Base-by-base conservation (phyloP, 2,888 invertebrate genomes). In the Parnassius mnemosyne region DNA sequence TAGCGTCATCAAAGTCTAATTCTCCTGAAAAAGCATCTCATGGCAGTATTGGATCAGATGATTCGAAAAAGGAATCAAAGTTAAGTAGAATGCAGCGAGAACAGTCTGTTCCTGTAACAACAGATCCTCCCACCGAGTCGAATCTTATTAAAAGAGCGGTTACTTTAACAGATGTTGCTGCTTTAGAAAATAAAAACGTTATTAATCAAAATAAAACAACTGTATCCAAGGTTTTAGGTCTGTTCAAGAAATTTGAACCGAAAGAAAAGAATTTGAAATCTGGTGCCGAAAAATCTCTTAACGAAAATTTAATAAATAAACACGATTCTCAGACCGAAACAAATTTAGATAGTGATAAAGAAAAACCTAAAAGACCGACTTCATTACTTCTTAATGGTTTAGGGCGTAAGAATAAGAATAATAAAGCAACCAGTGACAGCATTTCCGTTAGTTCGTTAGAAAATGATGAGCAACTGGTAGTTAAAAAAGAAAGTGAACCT, bases 191-290 rank as follows among this genome's bases (percentile, higher is more conserved):
- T 61, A 81, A 80, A 46, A 87, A 67, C 63, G 69, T 84, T 42
- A 83, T 84, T 42, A 83, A 82, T 25, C 92, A 92, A 53, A 93
- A 93, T 53, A 93, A 93, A 73, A 94, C 94, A 50, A 94, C 94
- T 11, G 94, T 95, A 3, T 96, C 96, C 0, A 95, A 94, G 77
- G 96, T 97, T 53, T 84, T 97, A 63, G 96, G 96, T 0, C 85
- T 96, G 3, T 96, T 97, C 71, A 95, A 94, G 70, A 95, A 95
- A 81, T 94, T 93, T 79, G 94, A 95, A 81, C 92, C 95, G 57
- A 92, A 94, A 71, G 89, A 91, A 64, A 88, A 88, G 72, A 63
- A 57, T 59, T 63, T 77, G 12, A 90, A 87, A 74, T 78, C 78
- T 9, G 59, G 73, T 25, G 67, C 78, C 57, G 85, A 87, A 66